Base-by-base conservation (phyloP, 1,140 invertebrate species). In the Gyrodactylus salaris region DNA sequence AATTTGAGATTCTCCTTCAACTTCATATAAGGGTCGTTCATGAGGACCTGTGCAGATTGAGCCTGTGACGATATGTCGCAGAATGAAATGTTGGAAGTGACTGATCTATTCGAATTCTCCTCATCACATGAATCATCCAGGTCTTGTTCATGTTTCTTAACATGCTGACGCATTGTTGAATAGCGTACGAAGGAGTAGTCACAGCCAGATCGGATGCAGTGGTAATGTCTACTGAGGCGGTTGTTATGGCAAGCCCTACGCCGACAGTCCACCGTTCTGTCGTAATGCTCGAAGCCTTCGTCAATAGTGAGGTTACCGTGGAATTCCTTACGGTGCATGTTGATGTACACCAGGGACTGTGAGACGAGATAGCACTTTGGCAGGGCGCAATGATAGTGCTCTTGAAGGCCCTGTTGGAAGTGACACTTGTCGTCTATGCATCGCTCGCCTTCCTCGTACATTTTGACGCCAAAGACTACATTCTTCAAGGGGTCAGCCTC, bases 201-300 rank as follows among this genome's bases (percentile, higher is more conserved):
- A 78, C 87, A 88, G 74, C 85, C 84, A 0, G 85, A 83, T 74
- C 86, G 79, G 0, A 85, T 84, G 77, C 87, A 89, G 77, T 89
- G 87, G 78, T 87, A 89, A 78, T 89, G 87, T 16, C 86, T 81
- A 76, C 86, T 87, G 0, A 85, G 79, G 74, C 85, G 84, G 78
- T 87, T 87, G 76, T 85, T 86, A 27, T 84, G 84, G 79, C 87
- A 88, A 68, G 83, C 83, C 1, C 82, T 78, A 25, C 87, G 78
- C 20, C 86, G 83, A 77, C 88, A 89, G 77, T 89, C 86, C 21
- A 88, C 84, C 77, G 84, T 86, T 69, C 85, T 82, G 76, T 89
- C 87, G 80, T 86, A 89, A 79, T 87, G 88, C 25, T 87, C 85
- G 78, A 87, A 89, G 1, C 87, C 87, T 21, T 87, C 85, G n/a